Percentiles rank a stretch among this genome's conserved stretches.
These are phyloP conservation scores for Echinops telfairi DNA, from an alignment of 2,113 vertebrate genomes.

Conservation along the genomic window DNA sequence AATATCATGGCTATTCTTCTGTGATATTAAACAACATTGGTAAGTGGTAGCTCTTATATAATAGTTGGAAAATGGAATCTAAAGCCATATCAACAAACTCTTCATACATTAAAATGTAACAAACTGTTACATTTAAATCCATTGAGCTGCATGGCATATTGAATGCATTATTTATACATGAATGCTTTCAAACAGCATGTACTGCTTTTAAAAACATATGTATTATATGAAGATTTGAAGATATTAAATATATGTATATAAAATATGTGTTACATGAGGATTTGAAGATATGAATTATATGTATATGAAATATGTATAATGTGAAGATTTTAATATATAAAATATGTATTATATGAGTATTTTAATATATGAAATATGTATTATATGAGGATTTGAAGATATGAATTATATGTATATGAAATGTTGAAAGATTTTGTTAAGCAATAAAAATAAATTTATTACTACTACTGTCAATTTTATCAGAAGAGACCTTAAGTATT, in stretches of 20 bases:
- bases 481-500: not conserved
- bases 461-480: not conserved
- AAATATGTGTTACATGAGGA: too few relatives aligned
- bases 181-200: not conserved
- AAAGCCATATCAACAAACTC: not conserved
- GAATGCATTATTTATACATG: not conserved
- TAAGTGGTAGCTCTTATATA: not conserved
- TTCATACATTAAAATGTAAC: not conserved
- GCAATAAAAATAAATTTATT: not conserved
- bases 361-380: too few relatives aligned
- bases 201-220: not conserved
- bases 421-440: not conserved
- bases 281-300: not conserved
- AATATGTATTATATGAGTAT: too few relatives aligned
- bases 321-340: not conserved
- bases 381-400: too few relatives aligned
- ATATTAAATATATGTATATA: too few relatives aligned
- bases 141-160: too few relatives aligned
- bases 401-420: not conserved
- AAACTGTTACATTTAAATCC: too few relatives aligned
- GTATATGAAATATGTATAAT: not conserved
- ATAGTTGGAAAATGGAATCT: not conserved
- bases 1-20: too few relatives aligned
- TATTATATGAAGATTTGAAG: too few relatives aligned
- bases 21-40: too few relatives aligned